A percentile compares a stretch with the other conserved stretches of the same genome.
These are phyloP conservation scores for Leucophenga maculata DNA, from an alignment of 2,888 invertebrate genomes.

Conservation along the genomic window DNA sequence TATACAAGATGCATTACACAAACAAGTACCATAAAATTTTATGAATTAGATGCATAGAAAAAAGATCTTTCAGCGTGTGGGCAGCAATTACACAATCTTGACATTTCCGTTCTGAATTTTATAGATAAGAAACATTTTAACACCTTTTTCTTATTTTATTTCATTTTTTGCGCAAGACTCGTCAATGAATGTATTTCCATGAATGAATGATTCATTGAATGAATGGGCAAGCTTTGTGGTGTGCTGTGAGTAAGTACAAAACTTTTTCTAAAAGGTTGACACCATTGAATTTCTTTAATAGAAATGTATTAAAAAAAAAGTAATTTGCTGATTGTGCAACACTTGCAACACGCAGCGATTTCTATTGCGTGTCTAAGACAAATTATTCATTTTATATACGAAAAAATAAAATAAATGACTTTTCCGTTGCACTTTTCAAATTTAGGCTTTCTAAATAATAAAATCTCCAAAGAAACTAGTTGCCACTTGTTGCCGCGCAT, in stretches of 20 bases:
- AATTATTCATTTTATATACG: conserved; percentile 20
- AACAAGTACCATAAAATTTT: conserved; percentile 38
- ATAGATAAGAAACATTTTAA: conserved; percentile 27
- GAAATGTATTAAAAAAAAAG: no score
- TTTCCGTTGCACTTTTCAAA: not conserved
- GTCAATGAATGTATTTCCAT: conserved; percentile 23
- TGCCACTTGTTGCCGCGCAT: conserved; percentile 13
- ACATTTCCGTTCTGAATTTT: conserved; percentile 53
- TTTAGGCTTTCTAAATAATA: not conserved
- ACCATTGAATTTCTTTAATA: not conserved
- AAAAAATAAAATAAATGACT: not conserved
- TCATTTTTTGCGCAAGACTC: not conserved
- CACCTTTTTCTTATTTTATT: conserved; percentile 11
- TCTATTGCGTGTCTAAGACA: conserved; percentile 31
- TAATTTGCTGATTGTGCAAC: not conserved
- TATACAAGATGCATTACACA: no score
- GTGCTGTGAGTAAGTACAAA: no score
- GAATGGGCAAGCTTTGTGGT: conserved; percentile 4
- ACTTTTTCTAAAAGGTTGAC: not conserved
- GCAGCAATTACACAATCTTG: conserved; percentile 45
- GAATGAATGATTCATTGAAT: conserved; percentile 1
- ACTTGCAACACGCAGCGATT: not conserved
- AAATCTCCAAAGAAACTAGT: not conserved
- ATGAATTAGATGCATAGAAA: conserved; percentile 31
- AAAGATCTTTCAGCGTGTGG: conserved; percentile 49